Evolutionary conservation across 1,140 invertebrate genomes (phyloP).

Genomic region (Zaprionus camerounensis): DNA sequence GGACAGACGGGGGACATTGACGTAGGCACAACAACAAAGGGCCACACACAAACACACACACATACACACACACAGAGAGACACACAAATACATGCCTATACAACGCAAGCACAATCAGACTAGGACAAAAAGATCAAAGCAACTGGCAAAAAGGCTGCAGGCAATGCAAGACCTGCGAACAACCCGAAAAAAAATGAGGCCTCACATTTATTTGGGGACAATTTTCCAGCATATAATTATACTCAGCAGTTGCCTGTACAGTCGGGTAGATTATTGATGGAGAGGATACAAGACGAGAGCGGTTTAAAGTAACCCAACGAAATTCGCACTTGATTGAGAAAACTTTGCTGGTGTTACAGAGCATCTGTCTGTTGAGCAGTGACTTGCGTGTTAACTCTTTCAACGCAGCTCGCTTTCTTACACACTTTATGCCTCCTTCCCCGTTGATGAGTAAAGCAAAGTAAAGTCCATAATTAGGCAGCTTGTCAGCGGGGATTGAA

Average conservation of each 20-base stretch:
- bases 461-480: conserved; percentile 68
- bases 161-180: conserved; percentile 36
- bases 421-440: not conserved
- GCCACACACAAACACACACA: conserved; percentile 24
- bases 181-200: conserved; percentile 25
- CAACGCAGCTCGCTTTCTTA: not conserved
- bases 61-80: conserved; percentile 10
- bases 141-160: conserved; percentile 55
- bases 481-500: conserved; percentile 49
- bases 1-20: not conserved
- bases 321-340: not conserved
- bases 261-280: not conserved
- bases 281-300: not conserved
- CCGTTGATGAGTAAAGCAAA: conserved; percentile 27
- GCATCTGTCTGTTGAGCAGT: not conserved
- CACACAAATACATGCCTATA: not conserved
- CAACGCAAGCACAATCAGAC: conserved; percentile 37
- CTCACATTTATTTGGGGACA: not conserved
- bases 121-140: conserved; percentile 65
- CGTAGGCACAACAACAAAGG: conserved; percentile 45
- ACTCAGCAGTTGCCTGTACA: not conserved
- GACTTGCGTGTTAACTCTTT: not conserved
- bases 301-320: not conserved
- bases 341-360: not conserved
- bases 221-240: conserved; percentile 4